These are phyloP conservation scores for Nesidiocoris tenuis DNA, from an alignment of 2,888 invertebrate species.

Conservation along the genomic window DNA sequence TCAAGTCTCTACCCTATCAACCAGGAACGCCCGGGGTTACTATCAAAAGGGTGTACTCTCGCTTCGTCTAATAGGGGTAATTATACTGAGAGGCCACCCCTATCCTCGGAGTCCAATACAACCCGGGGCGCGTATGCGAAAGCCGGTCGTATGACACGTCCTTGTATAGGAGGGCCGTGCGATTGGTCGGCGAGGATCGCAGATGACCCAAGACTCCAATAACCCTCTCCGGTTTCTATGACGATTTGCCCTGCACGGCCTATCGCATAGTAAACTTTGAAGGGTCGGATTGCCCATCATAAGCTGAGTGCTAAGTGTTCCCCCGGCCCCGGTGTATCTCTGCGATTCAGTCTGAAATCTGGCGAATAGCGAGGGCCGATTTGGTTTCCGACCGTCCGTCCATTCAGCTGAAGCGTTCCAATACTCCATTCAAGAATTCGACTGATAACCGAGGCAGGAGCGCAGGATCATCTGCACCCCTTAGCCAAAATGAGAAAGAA, in stretches of 20 bases:
- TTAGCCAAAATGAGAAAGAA: too few relatives aligned
- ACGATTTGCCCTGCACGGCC: not conserved
- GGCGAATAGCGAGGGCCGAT: too few relatives aligned
- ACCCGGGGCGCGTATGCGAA: not conserved
- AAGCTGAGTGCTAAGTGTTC: not conserved
- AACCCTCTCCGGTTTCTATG: not conserved
- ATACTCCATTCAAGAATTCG: too few relatives aligned
- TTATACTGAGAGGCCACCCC: not conserved
- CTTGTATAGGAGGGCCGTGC: too few relatives aligned
- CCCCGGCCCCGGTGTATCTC: too few relatives aligned
- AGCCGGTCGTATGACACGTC: too few relatives aligned
- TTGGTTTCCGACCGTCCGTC: too few relatives aligned
- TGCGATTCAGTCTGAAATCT: too few relatives aligned
- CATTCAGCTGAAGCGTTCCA: too few relatives aligned
- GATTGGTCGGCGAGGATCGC: not conserved
- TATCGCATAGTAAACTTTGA: not conserved
- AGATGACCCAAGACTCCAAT: not conserved
- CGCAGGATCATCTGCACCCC: too few relatives aligned
- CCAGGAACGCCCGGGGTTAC: not conserved
- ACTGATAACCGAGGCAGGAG: too few relatives aligned
- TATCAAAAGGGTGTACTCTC: not conserved
- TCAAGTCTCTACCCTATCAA: not conserved
- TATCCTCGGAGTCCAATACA: not conserved
- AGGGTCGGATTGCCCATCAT: not conserved
- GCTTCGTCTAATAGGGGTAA: constrained; percentile 15